Evolutionary conservation across 1,140 invertebrate species (phyloP).

Genomic region (Eumaeus atala): DNA sequence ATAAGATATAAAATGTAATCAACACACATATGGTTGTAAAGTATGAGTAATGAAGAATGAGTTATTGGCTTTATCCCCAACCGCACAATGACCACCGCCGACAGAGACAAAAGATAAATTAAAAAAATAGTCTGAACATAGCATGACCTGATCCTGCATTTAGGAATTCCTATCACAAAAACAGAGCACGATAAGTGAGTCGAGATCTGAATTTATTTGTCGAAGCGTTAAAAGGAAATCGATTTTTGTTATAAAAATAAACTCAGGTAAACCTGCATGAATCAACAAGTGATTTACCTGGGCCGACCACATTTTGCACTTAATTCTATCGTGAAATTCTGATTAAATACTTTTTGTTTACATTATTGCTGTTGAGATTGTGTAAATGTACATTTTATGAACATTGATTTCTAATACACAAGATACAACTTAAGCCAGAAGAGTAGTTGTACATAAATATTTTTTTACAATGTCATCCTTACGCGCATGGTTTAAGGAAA

Average conservation of each 20-base stretch:
- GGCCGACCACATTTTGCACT: conserved; percentile 24
- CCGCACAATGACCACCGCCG: conserved; percentile 3
- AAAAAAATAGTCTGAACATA: conserved; percentile 2
- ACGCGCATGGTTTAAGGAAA: too few species aligned
- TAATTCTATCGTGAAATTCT: conserved; percentile 20
- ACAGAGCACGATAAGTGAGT: conserved; percentile 1
- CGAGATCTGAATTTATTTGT: conserved; percentile 2
- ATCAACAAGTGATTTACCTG: conserved; percentile 14
- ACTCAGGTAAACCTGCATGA: conserved; percentile 20
- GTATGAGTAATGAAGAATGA: too few species aligned
- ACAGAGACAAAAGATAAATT: not conserved
- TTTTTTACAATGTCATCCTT: too few species aligned
- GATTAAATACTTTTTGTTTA: conserved; percentile 15
- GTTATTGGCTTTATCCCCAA: not conserved
- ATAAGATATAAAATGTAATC: too few species aligned
- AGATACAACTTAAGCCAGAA: too few species aligned
- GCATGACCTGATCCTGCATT: conserved; percentile 7
- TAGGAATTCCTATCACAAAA: conserved; percentile 10
- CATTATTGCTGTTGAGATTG: not conserved
- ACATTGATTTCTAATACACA: too few species aligned
- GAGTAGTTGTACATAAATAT: too few species aligned
- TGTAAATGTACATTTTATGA: not conserved
- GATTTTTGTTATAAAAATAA: conserved; percentile 25
- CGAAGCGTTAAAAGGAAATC: conserved; percentile 12
- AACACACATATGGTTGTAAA: too few species aligned